These are phyloP conservation scores for Eublepharis macularius DNA, from an alignment of 2,113 vertebrate species.

Conservation along the genomic window DNA sequence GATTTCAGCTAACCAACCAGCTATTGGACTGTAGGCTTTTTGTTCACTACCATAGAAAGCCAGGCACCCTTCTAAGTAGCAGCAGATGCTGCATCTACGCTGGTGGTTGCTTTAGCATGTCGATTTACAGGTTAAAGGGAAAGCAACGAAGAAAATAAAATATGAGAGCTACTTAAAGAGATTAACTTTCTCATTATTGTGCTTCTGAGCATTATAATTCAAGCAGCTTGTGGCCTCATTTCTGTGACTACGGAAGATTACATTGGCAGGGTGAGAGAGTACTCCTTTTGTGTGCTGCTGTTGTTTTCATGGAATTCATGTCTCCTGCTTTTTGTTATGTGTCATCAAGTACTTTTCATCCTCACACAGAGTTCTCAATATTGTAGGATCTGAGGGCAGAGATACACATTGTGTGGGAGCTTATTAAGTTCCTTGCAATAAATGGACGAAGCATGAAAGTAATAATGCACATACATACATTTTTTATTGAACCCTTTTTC, in stretches of 20 bases:
- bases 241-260: conserved; percentile 43
- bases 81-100: conserved; percentile 1
- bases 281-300: conserved; percentile 8
- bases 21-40: not conserved
- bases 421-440: too few relatives aligned
- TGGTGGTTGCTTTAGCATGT: not conserved
- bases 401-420: not conserved
- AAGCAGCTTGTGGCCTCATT: conserved; percentile 53
- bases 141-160: not conserved
- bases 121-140: conserved; percentile 44
- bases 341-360: conserved; percentile 31
- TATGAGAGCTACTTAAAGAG: conserved; percentile 56
- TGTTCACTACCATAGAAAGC: not conserved
- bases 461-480: too few relatives aligned
- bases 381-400: conserved; percentile 1
- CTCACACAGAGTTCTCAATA: not conserved
- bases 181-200: conserved; percentile 53
- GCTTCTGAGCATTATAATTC: conserved; percentile 42
- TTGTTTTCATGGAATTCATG: conserved; percentile 47
- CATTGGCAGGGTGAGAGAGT: conserved; percentile 35
- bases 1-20: not conserved
- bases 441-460: too few relatives aligned
- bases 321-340: conserved; percentile 24
- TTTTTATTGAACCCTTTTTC: too few relatives aligned
- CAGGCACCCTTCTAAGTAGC: not conserved